phyloP scores from a whole-genome alignment of 2,797 vertebrate genomes.

The Enteromius treurensis region DNA sequence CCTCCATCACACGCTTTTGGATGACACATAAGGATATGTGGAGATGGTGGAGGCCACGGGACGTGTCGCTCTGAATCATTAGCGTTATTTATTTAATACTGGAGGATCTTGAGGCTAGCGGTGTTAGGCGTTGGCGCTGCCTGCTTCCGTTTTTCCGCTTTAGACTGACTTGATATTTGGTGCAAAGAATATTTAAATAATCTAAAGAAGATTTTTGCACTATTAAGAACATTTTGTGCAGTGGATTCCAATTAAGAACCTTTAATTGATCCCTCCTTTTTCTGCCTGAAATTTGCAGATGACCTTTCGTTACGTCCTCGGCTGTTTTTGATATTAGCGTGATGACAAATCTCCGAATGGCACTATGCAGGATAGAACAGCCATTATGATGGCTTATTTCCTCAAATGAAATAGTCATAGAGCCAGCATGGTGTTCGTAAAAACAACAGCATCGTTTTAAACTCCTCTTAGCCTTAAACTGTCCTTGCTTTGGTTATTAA shows the following conservation, averaged over 20 bases:
- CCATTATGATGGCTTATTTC: conserved; percentile 33
- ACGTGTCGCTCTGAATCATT: conserved; percentile 21
- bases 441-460: conserved; percentile 36
- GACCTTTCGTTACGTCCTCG: conserved; percentile 1
- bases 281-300: neutral
- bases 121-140: neutral
- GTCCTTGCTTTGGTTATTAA: conserved; percentile 35
- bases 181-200: neutral
- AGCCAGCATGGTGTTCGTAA: neutral
- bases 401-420: conserved; percentile 19
- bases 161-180: neutral
- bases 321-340: conserved; percentile 33
- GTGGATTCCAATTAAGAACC: neutral
- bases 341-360: conserved; percentile 19
- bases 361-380: conserved; percentile 22
- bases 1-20: conserved; percentile 20
- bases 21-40: conserved; percentile 40
- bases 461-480: conserved; percentile 33
- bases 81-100: conserved; percentile 31
- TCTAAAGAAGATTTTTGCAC: neutral
- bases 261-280: neutral
- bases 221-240: neutral
- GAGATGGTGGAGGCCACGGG: conserved; percentile 28
- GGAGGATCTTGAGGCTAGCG: conserved; percentile 6
- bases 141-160: neutral